Evolutionary conservation across 2,888 invertebrate species (phyloP), one percentile per base, ranked within the genome.

Genomic region (Lomographa bimaculata): DNA sequence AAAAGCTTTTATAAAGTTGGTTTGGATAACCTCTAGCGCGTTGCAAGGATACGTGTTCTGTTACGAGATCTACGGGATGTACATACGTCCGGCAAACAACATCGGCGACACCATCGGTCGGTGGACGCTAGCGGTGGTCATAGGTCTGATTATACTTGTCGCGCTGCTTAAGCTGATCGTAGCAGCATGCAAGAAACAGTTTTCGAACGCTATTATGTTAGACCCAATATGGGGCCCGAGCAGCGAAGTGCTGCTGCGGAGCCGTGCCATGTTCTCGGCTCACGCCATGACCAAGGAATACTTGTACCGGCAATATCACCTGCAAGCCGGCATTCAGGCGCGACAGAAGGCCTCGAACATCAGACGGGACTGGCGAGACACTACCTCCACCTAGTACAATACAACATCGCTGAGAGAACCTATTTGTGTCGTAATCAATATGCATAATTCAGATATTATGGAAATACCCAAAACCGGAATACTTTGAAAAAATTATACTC

Each of bases 261-360:
- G 89, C 44, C 67, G 89, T 25, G 79, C 76, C 1, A 87, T 89
- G 89, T 89, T 89, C 57, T 71, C 77, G 1, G 84, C 86, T 2
- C 84, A 89, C 36, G 86, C 89, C 1, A 89, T 89, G 89, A 89
- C 89, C 6, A 89, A 89, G 46, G 89, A 89, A 57, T 89, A 89
- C 49, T 71, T 89, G 59, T 89, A 89, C 50, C 67, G 89, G 0
- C 89, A 89, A 51, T 84, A 87, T 47, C 84, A 87, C 41, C 61
- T 89, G 16, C 81, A 85, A 37, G 84, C 85, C 0, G 84, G 85
- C 0, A 77, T 87, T 7, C 14, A 67, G 4, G 60, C 57, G n/a
- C 60, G 87, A 1, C 82, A 86, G 55, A 63, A 46, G 19, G 51
- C 49, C 2, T 66, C 83, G 7, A 82, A 84, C 42, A 50, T 65